A percentile compares a stretch with the other conserved stretches of the same genome.
Evolutionary conservation across 1,140 invertebrate genomes (phyloP).

Genomic region (Zaprionus taronus): DNA sequence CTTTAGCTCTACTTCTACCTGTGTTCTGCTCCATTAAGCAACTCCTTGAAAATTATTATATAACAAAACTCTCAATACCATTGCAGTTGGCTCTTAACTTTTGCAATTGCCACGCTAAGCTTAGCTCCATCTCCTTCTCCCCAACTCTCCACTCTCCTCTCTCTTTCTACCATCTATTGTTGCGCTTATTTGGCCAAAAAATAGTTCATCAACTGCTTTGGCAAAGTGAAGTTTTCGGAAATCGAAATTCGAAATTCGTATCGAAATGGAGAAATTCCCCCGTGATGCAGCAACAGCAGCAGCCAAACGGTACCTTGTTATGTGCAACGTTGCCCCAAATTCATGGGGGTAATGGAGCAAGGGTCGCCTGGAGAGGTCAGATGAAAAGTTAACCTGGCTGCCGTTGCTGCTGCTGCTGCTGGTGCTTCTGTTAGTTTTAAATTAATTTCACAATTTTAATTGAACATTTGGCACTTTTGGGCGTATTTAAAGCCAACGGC

Average conservation of each 20-base stretch:
- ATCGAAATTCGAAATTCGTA: slow-evolving; percentile 62
- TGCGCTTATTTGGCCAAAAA: slow-evolving; percentile 25
- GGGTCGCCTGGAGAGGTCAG: background rate
- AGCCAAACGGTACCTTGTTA: slow-evolving; percentile 16
- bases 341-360: slow-evolving; percentile 6
- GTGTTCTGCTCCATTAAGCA: background rate
- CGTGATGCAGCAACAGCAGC: background rate
- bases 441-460: slow-evolving; percentile 73
- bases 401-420: slow-evolving; percentile 1
- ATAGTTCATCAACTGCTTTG: slow-evolving; percentile 59
- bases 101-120: background rate
- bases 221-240: slow-evolving; percentile 40
- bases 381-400: slow-evolving; percentile 64
- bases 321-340: slow-evolving; percentile 59
- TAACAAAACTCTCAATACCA: background rate
- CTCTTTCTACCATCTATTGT: slow-evolving; percentile 20
- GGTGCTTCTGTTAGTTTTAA: slow-evolving; percentile 58
- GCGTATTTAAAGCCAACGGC: slow-evolving; percentile 56
- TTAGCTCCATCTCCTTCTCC: no score
- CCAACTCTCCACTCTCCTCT: background rate
- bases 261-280: slow-evolving; percentile 14
- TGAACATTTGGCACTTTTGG: slow-evolving; percentile 45
- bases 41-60: slow-evolving; percentile 1
- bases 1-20: background rate
- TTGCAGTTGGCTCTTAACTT: background rate